phyloP scores from a whole-genome alignment of 2,797 vertebrate genomes.

The Tokudaia tokunoshimensis region DNA sequence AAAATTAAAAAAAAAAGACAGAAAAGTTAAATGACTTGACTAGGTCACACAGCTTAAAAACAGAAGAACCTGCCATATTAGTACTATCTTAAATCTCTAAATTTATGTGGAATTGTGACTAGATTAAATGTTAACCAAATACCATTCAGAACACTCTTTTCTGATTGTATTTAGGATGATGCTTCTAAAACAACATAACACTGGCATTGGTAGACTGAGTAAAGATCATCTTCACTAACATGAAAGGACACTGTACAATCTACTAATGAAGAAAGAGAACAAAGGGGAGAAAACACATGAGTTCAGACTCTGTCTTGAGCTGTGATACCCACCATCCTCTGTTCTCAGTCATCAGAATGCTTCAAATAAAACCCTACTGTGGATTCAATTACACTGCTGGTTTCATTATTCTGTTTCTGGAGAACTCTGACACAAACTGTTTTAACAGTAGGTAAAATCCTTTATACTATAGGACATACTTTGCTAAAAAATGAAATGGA shows the following conservation, averaged over 20 bases:
- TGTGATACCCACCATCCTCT: not conserved
- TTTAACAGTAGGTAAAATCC: not conserved
- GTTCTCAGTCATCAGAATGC: not conserved
- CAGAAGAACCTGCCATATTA: not conserved
- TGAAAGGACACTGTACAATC: not conserved
- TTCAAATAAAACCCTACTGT: not conserved
- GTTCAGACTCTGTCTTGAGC: too few species aligned
- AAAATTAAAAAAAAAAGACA: too few species aligned
- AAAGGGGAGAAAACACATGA: not conserved
- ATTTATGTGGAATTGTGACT: not conserved
- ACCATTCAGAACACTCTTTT: not conserved
- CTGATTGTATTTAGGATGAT: not conserved
- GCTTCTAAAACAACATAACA: not conserved
- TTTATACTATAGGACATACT: not conserved
- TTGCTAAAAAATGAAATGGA: not conserved
- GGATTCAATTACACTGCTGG: not conserved
- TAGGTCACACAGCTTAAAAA: not conserved
- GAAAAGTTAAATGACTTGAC: not conserved
- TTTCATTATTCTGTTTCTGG: not conserved
- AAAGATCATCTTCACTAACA: not conserved
- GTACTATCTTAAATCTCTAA: not conserved
- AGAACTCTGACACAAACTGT: not conserved
- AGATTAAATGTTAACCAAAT: not conserved
- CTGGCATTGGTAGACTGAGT: not conserved
- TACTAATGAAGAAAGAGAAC: not conserved